phyloP scores from a whole-genome alignment of 2,797 vertebrate species.

The Macroramphosus scolopax region DNA sequence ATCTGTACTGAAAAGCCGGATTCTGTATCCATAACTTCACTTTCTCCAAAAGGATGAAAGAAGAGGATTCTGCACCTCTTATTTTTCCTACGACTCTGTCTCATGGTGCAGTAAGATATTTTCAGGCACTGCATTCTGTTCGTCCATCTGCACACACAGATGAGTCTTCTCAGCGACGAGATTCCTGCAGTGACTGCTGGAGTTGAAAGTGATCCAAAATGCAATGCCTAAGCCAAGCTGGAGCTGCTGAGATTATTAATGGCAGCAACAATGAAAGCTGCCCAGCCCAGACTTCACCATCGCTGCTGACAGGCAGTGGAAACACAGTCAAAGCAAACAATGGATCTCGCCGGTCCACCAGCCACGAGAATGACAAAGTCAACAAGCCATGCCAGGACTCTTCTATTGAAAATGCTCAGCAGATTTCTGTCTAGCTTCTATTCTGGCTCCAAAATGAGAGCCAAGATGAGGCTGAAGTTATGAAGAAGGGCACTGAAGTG shows the following conservation, averaged over 20 bases:
- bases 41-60: too few species aligned
- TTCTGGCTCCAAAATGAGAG: constrained; percentile 25
- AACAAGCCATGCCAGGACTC: constrained; percentile 54
- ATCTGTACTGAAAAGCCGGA: too few species aligned
- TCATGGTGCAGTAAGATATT: constrained; percentile 49
- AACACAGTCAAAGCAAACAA: constrained; percentile 67
- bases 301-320: constrained; percentile 58
- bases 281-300: constrained; percentile 32
- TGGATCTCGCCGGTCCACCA: constrained; percentile 43
- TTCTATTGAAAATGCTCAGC: constrained; percentile 53
- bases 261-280: constrained; percentile 50
- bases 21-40: too few species aligned
- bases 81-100: too few species aligned
- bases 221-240: constrained; percentile 33
- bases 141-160: constrained; percentile 60
- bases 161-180: constrained; percentile 40
- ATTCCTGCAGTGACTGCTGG: constrained; percentile 39
- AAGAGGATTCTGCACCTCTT: too few species aligned
- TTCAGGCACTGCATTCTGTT: constrained; percentile 51
- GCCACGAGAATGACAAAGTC: constrained; percentile 64
- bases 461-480: not conserved
- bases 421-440: constrained; percentile 55
- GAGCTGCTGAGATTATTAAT: constrained; percentile 53
- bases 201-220: constrained; percentile 62
- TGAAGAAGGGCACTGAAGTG: not conserved